Evolutionary conservation across 2,113 vertebrate genomes (phyloP), one percentile per base, ranked within the genome.

Genomic region (Cyprinus carpio): DNA sequence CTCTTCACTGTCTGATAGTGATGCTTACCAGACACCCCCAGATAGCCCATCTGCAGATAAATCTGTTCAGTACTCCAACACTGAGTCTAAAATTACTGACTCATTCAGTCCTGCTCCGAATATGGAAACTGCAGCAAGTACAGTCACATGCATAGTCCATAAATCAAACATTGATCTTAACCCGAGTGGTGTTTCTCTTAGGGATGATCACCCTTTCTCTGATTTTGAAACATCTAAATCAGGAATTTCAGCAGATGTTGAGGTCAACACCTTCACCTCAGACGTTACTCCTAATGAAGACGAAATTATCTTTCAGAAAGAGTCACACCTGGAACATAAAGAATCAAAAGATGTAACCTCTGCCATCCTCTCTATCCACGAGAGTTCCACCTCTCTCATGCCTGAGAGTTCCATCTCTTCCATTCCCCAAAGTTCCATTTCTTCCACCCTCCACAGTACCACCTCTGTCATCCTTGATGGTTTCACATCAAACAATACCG

Each of bases 11-110:
- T 65, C 85, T 58, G 85, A 74, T 12, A 78, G 82, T 5, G 85
- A 88, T 79, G 74, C 16, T 46, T 87, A 37, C 37, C 37, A 81
- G 8, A 88, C 87, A 34, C 87, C 87, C 54, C 82, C 64, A 58
- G 85, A 85, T 27, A 78, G 82, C 54, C 78, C 85, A 54, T 15
- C 54, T 18, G 34, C 9, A 27, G 3, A 80, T 16, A 62, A 5
- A 80, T 80, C 23, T 64, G 6, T 13, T 43, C 56, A 40, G 23
- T 25, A 18, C 56, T 43, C 58, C 10, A 43, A 6, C 31, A 4
- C 56, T 49, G 60, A 49, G 25, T 29, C 4, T 49, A 25, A 34
- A 1, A 11, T 67, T 4, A 25, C 29, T 3, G 31, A 40, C 9
- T 78, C 54, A 9, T 13, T 78, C 62, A 29, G 40, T 23, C 2